phyloP scores from a whole-genome alignment of 2,113 vertebrate genomes.

The Sapajus apella region DNA sequence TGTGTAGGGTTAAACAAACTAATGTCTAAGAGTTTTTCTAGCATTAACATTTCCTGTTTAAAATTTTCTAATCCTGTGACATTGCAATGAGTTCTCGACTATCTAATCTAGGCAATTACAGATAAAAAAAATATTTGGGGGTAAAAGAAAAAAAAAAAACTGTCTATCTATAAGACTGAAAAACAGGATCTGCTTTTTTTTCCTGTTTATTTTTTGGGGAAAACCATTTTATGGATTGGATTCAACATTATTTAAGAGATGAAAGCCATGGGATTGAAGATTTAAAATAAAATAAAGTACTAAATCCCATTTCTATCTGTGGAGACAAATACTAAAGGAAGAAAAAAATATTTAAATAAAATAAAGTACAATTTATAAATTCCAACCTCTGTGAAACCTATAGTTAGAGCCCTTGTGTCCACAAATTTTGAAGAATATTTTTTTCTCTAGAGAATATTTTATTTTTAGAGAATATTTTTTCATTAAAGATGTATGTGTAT shows the following conservation, averaged over 20 bases:
- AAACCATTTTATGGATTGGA: background rate
- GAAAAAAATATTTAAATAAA: background rate
- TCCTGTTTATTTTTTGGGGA: background rate
- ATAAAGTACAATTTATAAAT: background rate
- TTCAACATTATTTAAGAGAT: background rate
- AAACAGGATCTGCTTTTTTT: background rate
- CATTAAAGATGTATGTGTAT: background rate
- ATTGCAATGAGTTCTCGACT: background rate
- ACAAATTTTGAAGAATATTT: conserved; percentile 1
- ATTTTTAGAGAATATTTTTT: conserved; percentile 36
- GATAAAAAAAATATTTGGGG: conserved; percentile 43
- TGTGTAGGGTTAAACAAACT: background rate
- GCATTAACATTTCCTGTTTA: background rate
- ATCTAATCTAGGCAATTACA: background rate
- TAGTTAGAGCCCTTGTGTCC: conserved; percentile 12
- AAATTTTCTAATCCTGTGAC: background rate
- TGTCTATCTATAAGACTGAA: background rate
- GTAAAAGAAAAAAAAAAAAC: background rate
- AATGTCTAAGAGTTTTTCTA: background rate
- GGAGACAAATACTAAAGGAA: background rate
- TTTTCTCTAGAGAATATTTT: too few relatives aligned
- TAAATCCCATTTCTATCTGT: background rate
- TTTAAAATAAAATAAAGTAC: background rate
- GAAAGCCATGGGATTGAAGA: background rate
- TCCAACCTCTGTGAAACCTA: background rate